phyloP scores from a whole-genome alignment of 2,113 vertebrate species.

The Podocnemis expansa region DNA sequence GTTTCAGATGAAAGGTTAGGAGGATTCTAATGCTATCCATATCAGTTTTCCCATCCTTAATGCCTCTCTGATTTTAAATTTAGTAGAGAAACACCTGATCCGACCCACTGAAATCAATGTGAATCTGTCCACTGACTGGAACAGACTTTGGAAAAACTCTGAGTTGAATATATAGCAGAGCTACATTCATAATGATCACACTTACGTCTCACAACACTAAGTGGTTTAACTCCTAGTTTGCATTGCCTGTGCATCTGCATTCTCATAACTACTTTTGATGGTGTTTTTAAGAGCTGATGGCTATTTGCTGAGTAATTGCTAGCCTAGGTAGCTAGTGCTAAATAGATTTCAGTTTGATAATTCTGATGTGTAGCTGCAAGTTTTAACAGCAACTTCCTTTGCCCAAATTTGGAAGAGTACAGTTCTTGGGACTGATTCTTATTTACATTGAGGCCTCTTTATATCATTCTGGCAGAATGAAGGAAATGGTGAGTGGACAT shows the following conservation, averaged over 20 bases:
- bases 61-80: background rate
- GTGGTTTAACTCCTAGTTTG: background rate
- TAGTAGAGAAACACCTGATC: background rate
- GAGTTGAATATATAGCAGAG: background rate
- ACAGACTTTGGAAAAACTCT: background rate
- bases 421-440: background rate
- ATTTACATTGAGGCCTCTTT: background rate
- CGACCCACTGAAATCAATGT: background rate
- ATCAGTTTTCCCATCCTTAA: background rate
- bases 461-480: background rate
- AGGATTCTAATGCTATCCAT: background rate
- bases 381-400: slow-evolving; percentile 9
- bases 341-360: slow-evolving; percentile 72
- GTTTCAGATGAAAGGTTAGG: background rate
- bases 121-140: background rate
- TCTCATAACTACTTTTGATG: slow-evolving; percentile 1
- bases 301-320: background rate
- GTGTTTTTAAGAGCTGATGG: background rate
- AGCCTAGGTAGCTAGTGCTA: background rate
- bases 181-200: background rate
- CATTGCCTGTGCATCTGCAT: slow-evolving; percentile 32
- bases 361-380: background rate
- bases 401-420: background rate
- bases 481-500: background rate
- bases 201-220: background rate